Conservation (phyloP, 2,113 vertebrate species). For the Crypturellus undulatus region DNA sequence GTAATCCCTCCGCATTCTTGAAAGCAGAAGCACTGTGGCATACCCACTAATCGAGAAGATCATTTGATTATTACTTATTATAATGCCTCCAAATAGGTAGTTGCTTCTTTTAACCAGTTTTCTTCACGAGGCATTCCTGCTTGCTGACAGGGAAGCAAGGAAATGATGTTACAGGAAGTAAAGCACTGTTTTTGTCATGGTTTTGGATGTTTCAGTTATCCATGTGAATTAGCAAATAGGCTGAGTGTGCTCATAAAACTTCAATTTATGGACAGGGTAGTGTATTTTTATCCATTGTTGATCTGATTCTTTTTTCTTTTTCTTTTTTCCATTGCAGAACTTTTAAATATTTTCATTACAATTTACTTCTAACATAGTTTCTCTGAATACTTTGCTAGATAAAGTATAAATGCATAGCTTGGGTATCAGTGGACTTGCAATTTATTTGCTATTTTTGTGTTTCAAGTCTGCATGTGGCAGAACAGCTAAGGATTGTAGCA, state of each 20-base stretch:
- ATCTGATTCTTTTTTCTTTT: neutral
- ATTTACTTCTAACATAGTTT: neutral
- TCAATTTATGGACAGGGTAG: neutral
- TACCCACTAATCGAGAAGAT: neutral
- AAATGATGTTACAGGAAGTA: conserved; percentile 15
- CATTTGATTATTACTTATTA: conserved; percentile 14
- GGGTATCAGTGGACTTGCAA: neutral
- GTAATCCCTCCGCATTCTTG: neutral
- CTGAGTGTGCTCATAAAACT: neutral
- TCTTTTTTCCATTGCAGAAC: neutral
- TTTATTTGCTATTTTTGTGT: neutral
- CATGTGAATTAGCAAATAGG: neutral
- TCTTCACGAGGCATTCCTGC: neutral
- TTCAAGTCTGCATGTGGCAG: neutral
- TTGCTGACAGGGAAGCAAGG: neutral
- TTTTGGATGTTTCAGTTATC: neutral
- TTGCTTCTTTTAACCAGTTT: neutral
- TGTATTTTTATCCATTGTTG: neutral
- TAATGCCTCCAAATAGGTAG: neutral
- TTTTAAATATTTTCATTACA: neutral
- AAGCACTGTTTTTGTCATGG: neutral
- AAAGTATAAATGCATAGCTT: neutral
- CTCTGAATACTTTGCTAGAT: neutral
- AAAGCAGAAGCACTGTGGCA: neutral
- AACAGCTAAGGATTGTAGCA: neutral